These are phyloP conservation scores for Tor tambroides DNA, from an alignment of 2,113 vertebrate genomes.

Conservation along the genomic window DNA sequence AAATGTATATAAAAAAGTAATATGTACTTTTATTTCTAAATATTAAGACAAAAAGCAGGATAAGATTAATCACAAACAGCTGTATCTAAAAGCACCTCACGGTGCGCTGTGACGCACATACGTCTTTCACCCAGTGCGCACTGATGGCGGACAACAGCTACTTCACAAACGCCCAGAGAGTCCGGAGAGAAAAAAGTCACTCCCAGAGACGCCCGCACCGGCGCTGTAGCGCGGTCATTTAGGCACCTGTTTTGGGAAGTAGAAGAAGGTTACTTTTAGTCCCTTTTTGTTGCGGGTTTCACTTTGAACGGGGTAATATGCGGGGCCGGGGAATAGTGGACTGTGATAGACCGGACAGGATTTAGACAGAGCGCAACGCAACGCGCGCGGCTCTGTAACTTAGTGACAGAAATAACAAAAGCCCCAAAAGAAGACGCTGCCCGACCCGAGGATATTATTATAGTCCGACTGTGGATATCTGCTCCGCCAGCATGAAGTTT, in stretches of 20 bases:
- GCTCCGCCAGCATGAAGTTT: slow-evolving; percentile 89
- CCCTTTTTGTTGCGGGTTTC: slow-evolving; percentile 22
- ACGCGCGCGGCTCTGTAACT: slow-evolving; percentile 69
- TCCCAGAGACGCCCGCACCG: slow-evolving; percentile 49
- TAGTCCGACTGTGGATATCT: slow-evolving; percentile 52
- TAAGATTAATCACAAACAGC: not conserved
- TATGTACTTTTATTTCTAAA: not conserved
- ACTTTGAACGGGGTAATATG: slow-evolving; percentile 62
- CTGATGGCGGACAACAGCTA: slow-evolving; percentile 71
- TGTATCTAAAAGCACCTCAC: not conserved
- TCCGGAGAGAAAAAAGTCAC: slow-evolving; percentile 70
- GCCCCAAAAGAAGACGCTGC: slow-evolving; percentile 61
- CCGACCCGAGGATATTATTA: slow-evolving; percentile 62
- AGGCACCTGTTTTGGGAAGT: slow-evolving; percentile 54
- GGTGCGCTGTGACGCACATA: slow-evolving; percentile 71
- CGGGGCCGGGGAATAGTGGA: slow-evolving; percentile 60
- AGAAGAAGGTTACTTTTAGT: too few relatives aligned
- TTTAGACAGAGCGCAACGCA: not conserved
- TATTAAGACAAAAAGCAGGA: not conserved
- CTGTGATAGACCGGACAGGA: slow-evolving; percentile 62
- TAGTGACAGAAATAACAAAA: slow-evolving; percentile 64
- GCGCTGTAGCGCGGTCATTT: slow-evolving; percentile 28
- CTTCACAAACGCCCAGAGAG: slow-evolving; percentile 66
- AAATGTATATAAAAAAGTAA: not conserved
- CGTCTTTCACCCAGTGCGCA: slow-evolving; percentile 60